phyloP scores from a whole-genome alignment of 2,888 invertebrate genomes.

The Luffia ferchaultella region DNA sequence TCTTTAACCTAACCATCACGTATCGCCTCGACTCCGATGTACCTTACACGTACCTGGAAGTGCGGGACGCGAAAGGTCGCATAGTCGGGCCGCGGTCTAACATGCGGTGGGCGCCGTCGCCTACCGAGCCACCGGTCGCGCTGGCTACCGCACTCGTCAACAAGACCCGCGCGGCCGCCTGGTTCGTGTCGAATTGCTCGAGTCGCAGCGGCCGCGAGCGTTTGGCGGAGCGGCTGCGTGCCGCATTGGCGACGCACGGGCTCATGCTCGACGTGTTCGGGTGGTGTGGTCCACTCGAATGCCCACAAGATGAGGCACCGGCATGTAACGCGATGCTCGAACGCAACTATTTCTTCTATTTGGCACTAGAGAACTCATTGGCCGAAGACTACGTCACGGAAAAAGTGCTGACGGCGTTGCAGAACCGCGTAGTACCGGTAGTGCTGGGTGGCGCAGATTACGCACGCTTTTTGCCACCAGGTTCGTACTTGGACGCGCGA shows the following conservation, averaged over 20 bases:
- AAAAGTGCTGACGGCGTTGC: slow-evolving; percentile 44
- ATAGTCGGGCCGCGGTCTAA: slow-evolving; percentile 35
- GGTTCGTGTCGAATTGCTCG: slow-evolving; percentile 31
- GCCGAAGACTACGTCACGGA: slow-evolving; percentile 41
- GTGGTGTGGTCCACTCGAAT: slow-evolving; percentile 29
- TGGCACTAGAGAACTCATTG: slow-evolving; percentile 30
- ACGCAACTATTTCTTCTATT: slow-evolving; percentile 41
- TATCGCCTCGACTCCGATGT: slow-evolving; percentile 50
- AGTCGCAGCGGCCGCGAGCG: not conserved
- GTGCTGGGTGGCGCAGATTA: slow-evolving; percentile 73
- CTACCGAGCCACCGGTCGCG: not conserved
- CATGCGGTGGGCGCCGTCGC: slow-evolving; percentile 24
- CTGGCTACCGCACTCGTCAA: not conserved
- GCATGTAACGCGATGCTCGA: slow-evolving; percentile 27
- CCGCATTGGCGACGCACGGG: slow-evolving; percentile 1
- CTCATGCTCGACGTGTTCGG: slow-evolving; percentile 3
- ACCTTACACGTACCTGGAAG: slow-evolving; percentile 34
- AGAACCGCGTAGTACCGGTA: slow-evolving; percentile 70
- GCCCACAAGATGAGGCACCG: slow-evolving; percentile 18
- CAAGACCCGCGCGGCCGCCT: slow-evolving; percentile 33
- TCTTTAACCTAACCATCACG: slow-evolving; percentile 53
- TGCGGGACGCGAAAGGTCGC: slow-evolving; percentile 29
- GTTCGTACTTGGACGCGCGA: slow-evolving; percentile 30
- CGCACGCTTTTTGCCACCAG: slow-evolving; percentile 19
- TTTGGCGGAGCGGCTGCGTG: not conserved